Conservation (phyloP, 2,113 vertebrate genomes). For the Corythornis cristatus region DNA sequence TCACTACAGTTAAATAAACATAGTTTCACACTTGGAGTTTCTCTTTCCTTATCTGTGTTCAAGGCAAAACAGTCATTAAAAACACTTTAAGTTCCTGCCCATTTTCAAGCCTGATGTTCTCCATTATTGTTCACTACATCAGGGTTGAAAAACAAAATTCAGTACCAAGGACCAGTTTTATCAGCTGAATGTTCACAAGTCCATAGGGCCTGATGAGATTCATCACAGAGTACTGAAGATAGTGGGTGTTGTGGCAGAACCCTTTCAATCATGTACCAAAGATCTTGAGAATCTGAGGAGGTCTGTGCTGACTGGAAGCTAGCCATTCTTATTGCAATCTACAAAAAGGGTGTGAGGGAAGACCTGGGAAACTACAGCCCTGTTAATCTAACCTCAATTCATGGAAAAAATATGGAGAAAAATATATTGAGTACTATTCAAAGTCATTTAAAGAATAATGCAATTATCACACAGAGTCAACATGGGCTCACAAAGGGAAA, state of each 20-base stretch:
- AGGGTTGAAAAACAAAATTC: not conserved
- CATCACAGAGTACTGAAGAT: not conserved
- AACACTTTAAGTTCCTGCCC: not conserved
- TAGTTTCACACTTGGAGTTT: not conserved
- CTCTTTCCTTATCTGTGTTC: not conserved
- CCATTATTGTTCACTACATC: not conserved
- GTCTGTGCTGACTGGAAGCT: not conserved
- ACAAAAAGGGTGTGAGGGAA: not conserved
- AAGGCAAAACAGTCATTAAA: not conserved
- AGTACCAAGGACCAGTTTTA: not conserved
- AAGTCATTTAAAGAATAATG: not conserved
- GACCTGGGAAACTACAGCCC: not conserved
- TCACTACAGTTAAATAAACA: not conserved
- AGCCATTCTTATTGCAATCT: not conserved
- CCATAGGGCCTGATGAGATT: not conserved
- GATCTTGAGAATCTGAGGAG: not conserved
- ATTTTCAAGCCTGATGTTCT: not conserved
- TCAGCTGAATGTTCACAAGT: not conserved
- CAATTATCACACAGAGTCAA: not conserved
- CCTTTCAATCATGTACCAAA: not conserved
- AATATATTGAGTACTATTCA: not conserved
- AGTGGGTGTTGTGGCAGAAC: not conserved
- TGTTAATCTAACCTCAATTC: not conserved
- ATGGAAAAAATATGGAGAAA: not conserved
- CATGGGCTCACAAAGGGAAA: not conserved